These are phyloP conservation scores for Acanthisitta chloris DNA, from an alignment of 2,113 vertebrate genomes.

Conservation along the genomic window DNA sequence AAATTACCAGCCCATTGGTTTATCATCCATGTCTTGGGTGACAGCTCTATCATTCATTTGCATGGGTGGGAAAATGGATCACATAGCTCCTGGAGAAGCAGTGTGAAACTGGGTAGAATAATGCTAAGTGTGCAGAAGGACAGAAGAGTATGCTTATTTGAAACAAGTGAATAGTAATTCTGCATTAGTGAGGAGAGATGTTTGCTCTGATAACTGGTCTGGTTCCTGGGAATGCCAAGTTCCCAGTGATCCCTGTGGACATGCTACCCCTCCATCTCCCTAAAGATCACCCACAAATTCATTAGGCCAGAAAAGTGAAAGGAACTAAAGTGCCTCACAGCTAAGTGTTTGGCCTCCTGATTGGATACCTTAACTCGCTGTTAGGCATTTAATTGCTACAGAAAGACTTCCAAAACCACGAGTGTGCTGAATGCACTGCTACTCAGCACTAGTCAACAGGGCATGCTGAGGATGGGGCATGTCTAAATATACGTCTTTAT, in stretches of 20 bases:
- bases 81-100: neutral
- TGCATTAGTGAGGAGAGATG: neutral
- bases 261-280: neutral
- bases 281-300: neutral
- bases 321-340: neutral
- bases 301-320: neutral
- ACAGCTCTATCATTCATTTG: neutral
- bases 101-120: neutral
- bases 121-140: neutral
- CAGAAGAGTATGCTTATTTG: neutral
- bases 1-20: neutral
- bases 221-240: neutral
- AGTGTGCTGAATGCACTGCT: neutral
- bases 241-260: neutral
- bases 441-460: neutral
- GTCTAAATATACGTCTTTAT: neutral
- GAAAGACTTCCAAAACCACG: neutral
- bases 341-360: neutral
- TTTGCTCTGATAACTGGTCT: neutral
- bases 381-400: neutral
- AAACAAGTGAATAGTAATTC: neutral
- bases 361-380: neutral
- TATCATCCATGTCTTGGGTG: neutral
- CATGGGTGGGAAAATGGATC: neutral
- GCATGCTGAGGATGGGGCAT: neutral